Conservation (phyloP, 2,888 invertebrate genomes). For the Autographa pulchrina region DNA sequence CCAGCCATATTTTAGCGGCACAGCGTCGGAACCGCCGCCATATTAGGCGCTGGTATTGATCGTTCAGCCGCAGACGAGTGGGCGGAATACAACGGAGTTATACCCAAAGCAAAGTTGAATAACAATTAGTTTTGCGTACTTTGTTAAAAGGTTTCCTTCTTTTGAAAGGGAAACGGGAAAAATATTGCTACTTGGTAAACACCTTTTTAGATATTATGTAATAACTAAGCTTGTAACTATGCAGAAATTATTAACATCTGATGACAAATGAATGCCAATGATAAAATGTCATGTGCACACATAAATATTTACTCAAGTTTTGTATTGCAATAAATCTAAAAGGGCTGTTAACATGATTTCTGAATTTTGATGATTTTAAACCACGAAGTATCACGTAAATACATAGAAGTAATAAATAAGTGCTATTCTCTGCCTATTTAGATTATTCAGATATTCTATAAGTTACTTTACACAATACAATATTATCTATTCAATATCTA, state of each 20-base stretch:
- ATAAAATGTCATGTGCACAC: too few species aligned
- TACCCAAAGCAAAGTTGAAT: constrained; percentile 19
- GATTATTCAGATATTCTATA: not conserved
- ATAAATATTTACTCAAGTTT: too few species aligned
- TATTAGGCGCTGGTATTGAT: constrained; percentile 34
- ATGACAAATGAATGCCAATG: too few species aligned
- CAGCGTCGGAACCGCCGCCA: constrained; percentile 13
- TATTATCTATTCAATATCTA: not conserved
- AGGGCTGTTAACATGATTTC: too few species aligned
- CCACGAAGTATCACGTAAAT: too few species aligned
- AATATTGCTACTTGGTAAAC: not conserved
- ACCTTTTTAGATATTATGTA: too few species aligned
- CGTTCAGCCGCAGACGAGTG: constrained; percentile 17
- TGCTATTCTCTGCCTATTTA: too few species aligned
- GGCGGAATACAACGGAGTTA: constrained; percentile 12
- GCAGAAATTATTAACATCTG: too few species aligned
- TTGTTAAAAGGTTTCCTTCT: constrained; percentile 5
- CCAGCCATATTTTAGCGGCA: not conserved
- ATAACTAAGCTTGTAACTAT: too few species aligned
- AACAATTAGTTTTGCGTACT: constrained; percentile 25
- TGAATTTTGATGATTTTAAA: too few species aligned
- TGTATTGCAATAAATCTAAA: too few species aligned
- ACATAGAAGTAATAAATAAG: too few species aligned
- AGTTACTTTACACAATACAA: not conserved
- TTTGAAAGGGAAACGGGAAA: not conserved